Base-by-base conservation (phyloP, 2,113 vertebrate species). In the Vimba vimba region DNA sequence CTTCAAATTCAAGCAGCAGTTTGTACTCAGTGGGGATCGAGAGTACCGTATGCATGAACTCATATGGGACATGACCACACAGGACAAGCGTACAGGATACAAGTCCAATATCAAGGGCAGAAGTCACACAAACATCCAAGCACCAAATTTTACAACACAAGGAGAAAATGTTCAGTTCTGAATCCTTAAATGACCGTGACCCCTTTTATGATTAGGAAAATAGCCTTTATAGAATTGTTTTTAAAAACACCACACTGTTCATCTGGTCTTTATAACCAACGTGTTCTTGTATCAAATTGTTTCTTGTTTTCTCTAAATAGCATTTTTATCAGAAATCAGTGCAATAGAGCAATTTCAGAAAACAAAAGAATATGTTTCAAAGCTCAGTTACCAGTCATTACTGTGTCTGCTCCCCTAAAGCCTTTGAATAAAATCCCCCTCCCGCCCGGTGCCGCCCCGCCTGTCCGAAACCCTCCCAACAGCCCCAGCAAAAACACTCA, bases 321-420 rank as follows among this genome's bases (percentile, higher is more conserved):
- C 89, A 84, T 87, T 90, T 88, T 85, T 85, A 90, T 90, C 87
- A 90, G 89, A 90, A 90, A 87, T 94, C 92, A 93, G 93, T 94
- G 94, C 93, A 94, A 90, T 91, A 89, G 90, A 93, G 90, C 91
- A 89, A 93, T 93, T 89, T 91, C 87, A 90, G 75, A 91, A 91
- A 89, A 86, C 85, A 88, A 88, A 88, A 88, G 82, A 88, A 87
- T 85, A 88, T 87, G 89, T 85, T 88, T 83, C 85, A 90, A 90
- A 90, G 89, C 89, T 90, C 89, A 90, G 83, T 85, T 76, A 88
- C 87, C 87, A 88, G 81, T 88, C 66, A 87, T 84, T 90, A 86
- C 30, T 17, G 66, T 86, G 50, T 30, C 87, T 79, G 66, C 81
- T 79, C 73, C 87, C 76, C 85, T 86, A 90, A 90, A 90, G 89